Evolutionary conservation across 2,797 vertebrate species (phyloP).

Genomic region (Prionace glauca): DNA sequence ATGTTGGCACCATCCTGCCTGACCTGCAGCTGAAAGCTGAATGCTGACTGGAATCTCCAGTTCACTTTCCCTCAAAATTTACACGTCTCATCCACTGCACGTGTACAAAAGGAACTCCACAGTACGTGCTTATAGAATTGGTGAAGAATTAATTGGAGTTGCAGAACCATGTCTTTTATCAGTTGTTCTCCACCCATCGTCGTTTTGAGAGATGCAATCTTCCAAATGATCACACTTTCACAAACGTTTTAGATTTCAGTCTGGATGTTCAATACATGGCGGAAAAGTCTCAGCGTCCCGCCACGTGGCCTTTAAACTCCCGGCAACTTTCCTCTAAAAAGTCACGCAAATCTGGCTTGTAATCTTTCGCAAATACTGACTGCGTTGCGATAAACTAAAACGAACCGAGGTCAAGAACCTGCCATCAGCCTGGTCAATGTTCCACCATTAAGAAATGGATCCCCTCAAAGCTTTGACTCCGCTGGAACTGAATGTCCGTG

Average conservation of each 20-base stretch:
- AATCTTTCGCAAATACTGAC: not conserved
- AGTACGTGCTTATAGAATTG: not conserved
- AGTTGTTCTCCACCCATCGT: not conserved
- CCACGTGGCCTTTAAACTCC: not conserved
- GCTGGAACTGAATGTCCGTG: slow-evolving; percentile 82
- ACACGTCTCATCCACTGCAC: not conserved
- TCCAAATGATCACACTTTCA: not conserved
- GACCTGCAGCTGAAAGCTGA: not conserved
- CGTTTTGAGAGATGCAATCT: not conserved
- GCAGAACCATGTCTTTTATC: not conserved
- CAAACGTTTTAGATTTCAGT: not conserved
- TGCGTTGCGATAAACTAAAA: too few relatives aligned
- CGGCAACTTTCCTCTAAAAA: not conserved
- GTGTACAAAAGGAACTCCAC: not conserved
- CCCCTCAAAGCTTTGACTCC: not conserved
- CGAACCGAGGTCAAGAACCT: not conserved
- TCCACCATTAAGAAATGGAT: not conserved
- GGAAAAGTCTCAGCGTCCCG: too few relatives aligned
- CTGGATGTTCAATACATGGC: not conserved
- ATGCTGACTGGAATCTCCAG: not conserved
- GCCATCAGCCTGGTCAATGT: not conserved
- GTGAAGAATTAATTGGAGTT: not conserved
- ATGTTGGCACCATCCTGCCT: too few relatives aligned
- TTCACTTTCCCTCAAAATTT: not conserved
- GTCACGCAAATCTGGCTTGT: not conserved